These are phyloP conservation scores for Drosophila neutralis DNA, from an alignment of 2,888 invertebrate species.

Conservation along the genomic window DNA sequence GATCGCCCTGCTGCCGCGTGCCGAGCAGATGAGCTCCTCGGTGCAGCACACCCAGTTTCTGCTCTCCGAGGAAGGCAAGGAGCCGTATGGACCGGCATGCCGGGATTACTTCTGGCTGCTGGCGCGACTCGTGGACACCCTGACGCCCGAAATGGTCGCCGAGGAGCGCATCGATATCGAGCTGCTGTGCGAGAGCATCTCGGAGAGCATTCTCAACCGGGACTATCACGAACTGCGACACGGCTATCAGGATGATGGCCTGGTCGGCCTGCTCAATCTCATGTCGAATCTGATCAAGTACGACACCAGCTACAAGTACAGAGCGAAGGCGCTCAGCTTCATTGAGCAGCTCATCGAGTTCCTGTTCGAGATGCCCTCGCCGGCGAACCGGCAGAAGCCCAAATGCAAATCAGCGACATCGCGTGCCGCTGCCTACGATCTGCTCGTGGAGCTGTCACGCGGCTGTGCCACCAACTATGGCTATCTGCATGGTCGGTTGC, in stretches of 20 bases:
- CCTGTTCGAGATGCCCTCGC: conserved; percentile 95
- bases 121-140: conserved; percentile 93
- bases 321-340: conserved; percentile 88
- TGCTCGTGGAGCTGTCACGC: conserved; percentile 94
- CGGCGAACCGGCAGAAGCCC: conserved; percentile 93
- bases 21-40: conserved; percentile 91
- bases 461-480: conserved; percentile 94
- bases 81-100: conserved; percentile 97
- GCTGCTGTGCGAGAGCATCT: conserved; percentile 89
- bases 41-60: conserved; percentile 83
- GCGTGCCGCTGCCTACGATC: conserved; percentile 95
- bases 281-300: conserved; percentile 95
- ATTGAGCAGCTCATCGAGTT: conserved; percentile 91
- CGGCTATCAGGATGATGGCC: conserved; percentile 94
- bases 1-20: conserved; percentile 92
- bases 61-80: conserved; percentile 88
- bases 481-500: conserved; percentile 91
- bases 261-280: conserved; percentile 94
- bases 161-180: conserved; percentile 88
- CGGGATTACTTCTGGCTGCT: conserved; percentile 97
- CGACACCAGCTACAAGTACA: conserved; percentile 93
- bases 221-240: conserved; percentile 93
- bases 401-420: conserved; percentile 97
- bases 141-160: conserved; percentile 90
- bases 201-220: conserved; percentile 90